Base-by-base conservation (phyloP, 30 jellyfish, hydroid and myxozoan species). In the Pseudorhiza aurosa region DNA sequence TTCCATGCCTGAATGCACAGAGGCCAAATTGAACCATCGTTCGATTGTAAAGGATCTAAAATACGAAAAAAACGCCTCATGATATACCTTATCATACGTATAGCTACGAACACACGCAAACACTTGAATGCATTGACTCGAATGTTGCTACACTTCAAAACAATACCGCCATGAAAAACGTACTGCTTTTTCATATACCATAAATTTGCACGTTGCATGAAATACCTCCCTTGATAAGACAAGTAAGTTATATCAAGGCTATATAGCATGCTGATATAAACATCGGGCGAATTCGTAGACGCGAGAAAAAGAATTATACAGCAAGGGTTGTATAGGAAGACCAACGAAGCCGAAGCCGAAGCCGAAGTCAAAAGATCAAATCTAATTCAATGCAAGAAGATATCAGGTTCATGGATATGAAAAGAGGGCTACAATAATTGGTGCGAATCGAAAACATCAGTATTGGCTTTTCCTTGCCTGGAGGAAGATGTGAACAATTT, bases 1-100 rank as follows among this genome's bases (percentile, higher is more conserved):
- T 85, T 15, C 99, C 99, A 63, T 95, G 97, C 19, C 99, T 91
- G 82, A 95, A 95, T 26, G 97, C 97, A 58, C 99, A 95, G 58
- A 95, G 32, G 8, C 99, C 99, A 31, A 95, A 64, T 56, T 95
- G 99, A 27, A 90, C 99, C 98, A 95, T 89, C 6, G 98, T 86
- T 30, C 99, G 97, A 50, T 95, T 95, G 95, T 88, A 95, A 58
- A 87, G 75, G 45, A 94, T 94, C 99, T 94, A 58, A 27, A 70
- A 76, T 0, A 24, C 14, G 18, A 15, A 39, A 5, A 39, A 39
- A 39, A 39, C 50, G 12, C 12, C 7, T 5, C 50, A 39, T 39
- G 12, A 39, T 12, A 39, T 39, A 39, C 7, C 50, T 5, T 39
- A 39, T 5, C 50, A 39, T 39, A 39, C 12, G 50, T 12, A 7